phyloP scores from a whole-genome alignment of 2,888 invertebrate species.

The Ormia ochracea region DNA sequence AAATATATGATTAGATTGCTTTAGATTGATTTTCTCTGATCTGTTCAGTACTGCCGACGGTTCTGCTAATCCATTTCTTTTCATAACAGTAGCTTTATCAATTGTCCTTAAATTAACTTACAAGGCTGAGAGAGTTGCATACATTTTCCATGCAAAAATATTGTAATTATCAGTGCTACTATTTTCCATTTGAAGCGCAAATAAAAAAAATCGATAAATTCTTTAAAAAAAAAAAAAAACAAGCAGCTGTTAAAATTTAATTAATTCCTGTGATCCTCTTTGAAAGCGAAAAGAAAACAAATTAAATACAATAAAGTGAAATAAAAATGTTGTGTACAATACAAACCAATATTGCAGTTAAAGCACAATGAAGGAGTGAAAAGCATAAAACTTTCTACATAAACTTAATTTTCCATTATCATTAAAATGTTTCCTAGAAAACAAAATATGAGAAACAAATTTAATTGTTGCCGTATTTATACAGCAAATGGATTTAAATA shows the following conservation, averaged over 20 bases:
- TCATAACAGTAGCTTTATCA: too few relatives aligned
- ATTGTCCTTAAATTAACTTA: too few relatives aligned
- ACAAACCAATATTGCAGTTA: not conserved
- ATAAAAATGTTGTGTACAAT: not conserved
- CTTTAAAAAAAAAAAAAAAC: conserved; percentile 4
- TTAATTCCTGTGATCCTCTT: conserved; percentile 29
- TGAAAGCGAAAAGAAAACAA: not conserved
- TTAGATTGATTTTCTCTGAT: too few relatives aligned
- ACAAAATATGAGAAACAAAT: not conserved
- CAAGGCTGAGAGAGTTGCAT: too few relatives aligned
- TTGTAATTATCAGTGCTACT: too few relatives aligned
- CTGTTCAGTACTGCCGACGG: too few relatives aligned
- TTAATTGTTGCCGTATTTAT: conserved; percentile 44
- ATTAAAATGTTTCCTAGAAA: conserved; percentile 14
- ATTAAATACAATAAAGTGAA: not conserved
- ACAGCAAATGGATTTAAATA: conserved; percentile 34
- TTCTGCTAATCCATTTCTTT: too few relatives aligned
- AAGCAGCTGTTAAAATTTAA: conserved; percentile 26
- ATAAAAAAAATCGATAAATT: conserved; percentile 15
- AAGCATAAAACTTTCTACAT: not conserved
- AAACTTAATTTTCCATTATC: conserved; percentile 45
- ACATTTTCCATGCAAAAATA: too few relatives aligned
- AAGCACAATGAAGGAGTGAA: not conserved
- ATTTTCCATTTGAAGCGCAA: not conserved
- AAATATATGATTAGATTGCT: too few relatives aligned